Conservation (phyloP, 2,113 vertebrate species). For the Platysternon megacephalum region DNA sequence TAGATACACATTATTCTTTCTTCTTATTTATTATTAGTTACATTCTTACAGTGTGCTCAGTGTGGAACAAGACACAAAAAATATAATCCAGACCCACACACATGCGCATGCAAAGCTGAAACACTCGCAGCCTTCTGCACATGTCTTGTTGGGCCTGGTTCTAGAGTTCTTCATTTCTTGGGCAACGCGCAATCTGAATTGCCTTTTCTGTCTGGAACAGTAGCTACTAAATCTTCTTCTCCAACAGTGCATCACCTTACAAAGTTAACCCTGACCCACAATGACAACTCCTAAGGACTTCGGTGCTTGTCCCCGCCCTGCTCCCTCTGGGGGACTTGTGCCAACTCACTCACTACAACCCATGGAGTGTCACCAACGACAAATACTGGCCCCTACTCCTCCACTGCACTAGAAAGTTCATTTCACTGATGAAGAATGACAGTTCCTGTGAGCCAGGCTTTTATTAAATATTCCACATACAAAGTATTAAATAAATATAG, state of each 20-base stretch:
- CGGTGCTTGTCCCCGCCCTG: neutral
- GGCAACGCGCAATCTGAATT: neutral
- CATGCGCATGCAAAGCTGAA: neutral
- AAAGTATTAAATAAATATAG: constrained; percentile 68
- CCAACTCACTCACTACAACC: neutral
- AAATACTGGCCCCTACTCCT: neutral
- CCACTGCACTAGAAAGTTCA: neutral
- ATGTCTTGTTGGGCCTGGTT: neutral
- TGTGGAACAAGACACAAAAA: neutral
- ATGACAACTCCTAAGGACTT: neutral
- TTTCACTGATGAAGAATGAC: neutral
- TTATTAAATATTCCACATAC: constrained; percentile 57
- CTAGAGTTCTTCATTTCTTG: constrained; percentile 6
- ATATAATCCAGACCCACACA: neutral
- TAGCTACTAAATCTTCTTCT: neutral
- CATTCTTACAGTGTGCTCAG: neutral
- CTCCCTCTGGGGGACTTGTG: neutral
- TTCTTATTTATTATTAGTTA: neutral
- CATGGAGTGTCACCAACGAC: neutral
- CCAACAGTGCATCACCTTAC: neutral
- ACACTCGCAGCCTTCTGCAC: neutral
- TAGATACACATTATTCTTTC: neutral
- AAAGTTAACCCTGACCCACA: neutral
- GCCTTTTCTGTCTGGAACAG: neutral
- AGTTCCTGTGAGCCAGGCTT: neutral